phyloP scores from a whole-genome alignment of 2,797 vertebrate genomes.

The Erpetoichthys calabaricus region DNA sequence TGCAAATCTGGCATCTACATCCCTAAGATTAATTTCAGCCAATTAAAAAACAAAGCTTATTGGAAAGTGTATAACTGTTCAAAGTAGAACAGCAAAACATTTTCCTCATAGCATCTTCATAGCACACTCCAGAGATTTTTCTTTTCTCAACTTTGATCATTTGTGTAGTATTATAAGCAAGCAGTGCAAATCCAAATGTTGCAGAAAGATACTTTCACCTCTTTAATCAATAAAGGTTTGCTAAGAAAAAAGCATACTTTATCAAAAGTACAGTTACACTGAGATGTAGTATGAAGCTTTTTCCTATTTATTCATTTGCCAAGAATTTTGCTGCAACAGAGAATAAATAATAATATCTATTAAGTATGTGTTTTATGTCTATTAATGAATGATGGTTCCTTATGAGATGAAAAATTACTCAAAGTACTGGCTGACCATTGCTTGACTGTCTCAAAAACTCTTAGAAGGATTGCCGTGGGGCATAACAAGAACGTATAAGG shows the following conservation, averaged over 20 bases:
- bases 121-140: slow-evolving; percentile 56
- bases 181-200: slow-evolving; percentile 47
- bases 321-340: too few species aligned
- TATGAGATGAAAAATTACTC: too few species aligned
- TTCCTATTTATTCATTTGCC: slow-evolving; percentile 1
- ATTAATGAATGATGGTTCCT: too few species aligned
- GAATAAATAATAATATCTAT: too few species aligned
- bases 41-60: slow-evolving; percentile 99
- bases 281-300: slow-evolving; percentile 10
- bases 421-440: too few species aligned
- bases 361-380: too few species aligned
- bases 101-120: slow-evolving; percentile 59
- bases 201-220: slow-evolving; percentile 31
- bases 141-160: slow-evolving; percentile 56
- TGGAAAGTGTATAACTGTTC: slow-evolving; percentile 91
- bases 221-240: slow-evolving; percentile 31
- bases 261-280: slow-evolving; percentile 17
- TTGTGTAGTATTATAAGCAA: slow-evolving; percentile 53
- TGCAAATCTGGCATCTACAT: slow-evolving; percentile 99
- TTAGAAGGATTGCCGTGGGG: too few species aligned
- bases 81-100: slow-evolving; percentile 67
- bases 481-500: too few species aligned
- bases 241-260: slow-evolving; percentile 10
- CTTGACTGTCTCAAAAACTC: too few species aligned
- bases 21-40: slow-evolving; percentile 99